Percentiles rank a stretch among this genome's conserved stretches.
Evolutionary conservation across 1,140 invertebrate genomes (phyloP).

Genomic region (Euwallacea fornicatus): DNA sequence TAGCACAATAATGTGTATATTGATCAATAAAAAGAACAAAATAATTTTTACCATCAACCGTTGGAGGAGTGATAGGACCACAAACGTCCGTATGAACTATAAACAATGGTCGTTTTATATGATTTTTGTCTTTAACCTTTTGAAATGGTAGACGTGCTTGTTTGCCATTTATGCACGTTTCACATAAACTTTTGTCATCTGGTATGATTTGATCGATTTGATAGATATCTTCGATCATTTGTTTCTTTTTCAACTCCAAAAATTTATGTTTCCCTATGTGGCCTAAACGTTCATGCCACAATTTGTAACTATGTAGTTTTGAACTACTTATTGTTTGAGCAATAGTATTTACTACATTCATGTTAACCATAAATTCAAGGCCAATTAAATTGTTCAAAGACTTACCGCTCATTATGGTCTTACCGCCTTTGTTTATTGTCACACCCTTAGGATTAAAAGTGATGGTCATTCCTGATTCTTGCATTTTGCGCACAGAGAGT

Average conservation of each 20-base stretch:
- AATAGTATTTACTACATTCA: too few relatives aligned
- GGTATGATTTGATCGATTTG: too few relatives aligned
- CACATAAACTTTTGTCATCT: too few relatives aligned
- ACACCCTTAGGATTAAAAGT: slow-evolving; percentile 44
- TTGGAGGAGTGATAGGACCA: slow-evolving; percentile 52
- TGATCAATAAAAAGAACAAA: too few relatives aligned
- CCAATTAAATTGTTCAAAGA: slow-evolving; percentile 43
- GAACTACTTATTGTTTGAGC: too few relatives aligned
- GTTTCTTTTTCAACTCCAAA: too few relatives aligned
- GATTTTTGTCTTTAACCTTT: slow-evolving; percentile 47
- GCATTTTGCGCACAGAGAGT: slow-evolving; percentile 47
- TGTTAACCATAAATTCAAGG: slow-evolving; percentile 31
- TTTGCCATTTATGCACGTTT: slow-evolving; percentile 56
- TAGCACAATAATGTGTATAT: too few relatives aligned
- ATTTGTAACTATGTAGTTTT: too few relatives aligned
- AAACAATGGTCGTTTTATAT: slow-evolving; percentile 52
- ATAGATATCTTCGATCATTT: too few relatives aligned
- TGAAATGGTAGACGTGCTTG: slow-evolving; percentile 52
- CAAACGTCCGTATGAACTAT: slow-evolving; percentile 55
- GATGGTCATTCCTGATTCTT: slow-evolving; percentile 44
- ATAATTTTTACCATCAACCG: slow-evolving; percentile 51
- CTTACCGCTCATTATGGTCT: slow-evolving; percentile 45
- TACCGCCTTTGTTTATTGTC: slow-evolving; percentile 37
- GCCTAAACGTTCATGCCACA: too few relatives aligned
- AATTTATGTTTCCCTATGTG: too few relatives aligned